These are phyloP conservation scores for Drosophila jambulina DNA, from an alignment of 1,140 invertebrate species.

Conservation along the genomic window DNA sequence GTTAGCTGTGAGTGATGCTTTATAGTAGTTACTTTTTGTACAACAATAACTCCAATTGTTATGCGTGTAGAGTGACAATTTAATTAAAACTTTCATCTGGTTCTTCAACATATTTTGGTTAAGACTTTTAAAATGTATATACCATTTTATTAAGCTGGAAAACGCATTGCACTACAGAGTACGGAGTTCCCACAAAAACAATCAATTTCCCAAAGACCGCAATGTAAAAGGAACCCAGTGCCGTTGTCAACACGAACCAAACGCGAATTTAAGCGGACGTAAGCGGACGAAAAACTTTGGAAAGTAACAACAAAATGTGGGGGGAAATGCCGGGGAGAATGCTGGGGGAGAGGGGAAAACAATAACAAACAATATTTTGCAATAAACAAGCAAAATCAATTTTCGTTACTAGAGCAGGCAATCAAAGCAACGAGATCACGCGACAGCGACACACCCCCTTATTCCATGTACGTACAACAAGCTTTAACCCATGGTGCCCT, in stretches of 20 bases:
- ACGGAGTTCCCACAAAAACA: slow-evolving; percentile 10
- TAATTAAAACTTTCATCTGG: neutral
- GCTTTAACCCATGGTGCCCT: slow-evolving; percentile 10
- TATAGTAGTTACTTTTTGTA: neutral
- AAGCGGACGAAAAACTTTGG: slow-evolving; percentile 10
- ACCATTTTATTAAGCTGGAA: neutral
- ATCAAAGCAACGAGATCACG: slow-evolving; percentile 45
- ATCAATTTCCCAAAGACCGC: slow-evolving; percentile 32
- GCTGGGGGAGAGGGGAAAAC: neutral
- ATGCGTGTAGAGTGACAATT: neutral
- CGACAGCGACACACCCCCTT: slow-evolving; percentile 31
- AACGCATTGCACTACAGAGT: neutral
- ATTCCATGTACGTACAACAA: slow-evolving; percentile 1
- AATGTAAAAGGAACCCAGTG: slow-evolving; percentile 6
- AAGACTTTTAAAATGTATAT: neutral
- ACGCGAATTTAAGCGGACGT: slow-evolving; percentile 22
- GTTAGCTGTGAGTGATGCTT: neutral
- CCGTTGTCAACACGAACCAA: slow-evolving; percentile 29
- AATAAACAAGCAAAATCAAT: slow-evolving; percentile 74
- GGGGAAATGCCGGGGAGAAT: slow-evolving; percentile 1
- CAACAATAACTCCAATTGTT: neutral
- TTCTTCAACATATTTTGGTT: neutral
- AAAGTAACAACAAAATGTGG: slow-evolving; percentile 11
- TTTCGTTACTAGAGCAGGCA: slow-evolving; percentile 51
- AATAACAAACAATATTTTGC: slow-evolving; percentile 64